phyloP scores from a whole-genome alignment of 2,113 vertebrate species.

The Zapus hudsonius region DNA sequence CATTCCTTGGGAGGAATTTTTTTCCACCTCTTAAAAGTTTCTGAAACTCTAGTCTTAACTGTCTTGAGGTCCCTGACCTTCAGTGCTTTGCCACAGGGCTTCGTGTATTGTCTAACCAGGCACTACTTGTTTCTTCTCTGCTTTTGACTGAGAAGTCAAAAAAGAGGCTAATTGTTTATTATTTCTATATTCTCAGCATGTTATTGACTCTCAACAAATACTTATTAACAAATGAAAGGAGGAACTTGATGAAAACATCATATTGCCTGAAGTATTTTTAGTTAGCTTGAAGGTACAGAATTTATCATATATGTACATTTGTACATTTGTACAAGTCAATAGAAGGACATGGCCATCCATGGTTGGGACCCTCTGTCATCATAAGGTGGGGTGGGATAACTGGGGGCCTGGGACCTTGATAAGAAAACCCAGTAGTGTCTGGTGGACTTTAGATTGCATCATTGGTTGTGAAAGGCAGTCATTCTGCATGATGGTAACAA shows the following conservation, averaged over 20 bases:
- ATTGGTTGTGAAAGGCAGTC: not conserved
- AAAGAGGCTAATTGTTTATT: not conserved
- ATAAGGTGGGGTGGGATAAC: too few species aligned
- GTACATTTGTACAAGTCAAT: too few species aligned
- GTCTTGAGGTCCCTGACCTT: not conserved
- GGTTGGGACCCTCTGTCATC: not conserved
- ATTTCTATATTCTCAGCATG: not conserved
- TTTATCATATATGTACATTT: not conserved
- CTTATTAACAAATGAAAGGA: not conserved
- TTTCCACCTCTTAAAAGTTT: not conserved
- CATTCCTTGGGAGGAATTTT: not conserved
- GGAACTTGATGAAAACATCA: not conserved
- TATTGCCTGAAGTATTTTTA: not conserved
- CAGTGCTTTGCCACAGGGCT: not conserved
- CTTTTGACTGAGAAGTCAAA: not conserved
- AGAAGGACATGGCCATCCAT: not conserved
- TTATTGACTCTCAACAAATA: not conserved
- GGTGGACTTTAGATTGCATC: not conserved
- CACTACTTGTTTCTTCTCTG: not conserved
- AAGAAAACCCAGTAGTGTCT: not conserved
- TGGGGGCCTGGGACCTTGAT: not conserved
- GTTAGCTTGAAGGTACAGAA: not conserved
- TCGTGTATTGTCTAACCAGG: not conserved
- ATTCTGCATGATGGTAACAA: not conserved
- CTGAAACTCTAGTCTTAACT: not conserved